Conservation (phyloP, 2,888 invertebrate species). For the Timema cristinae region DNA sequence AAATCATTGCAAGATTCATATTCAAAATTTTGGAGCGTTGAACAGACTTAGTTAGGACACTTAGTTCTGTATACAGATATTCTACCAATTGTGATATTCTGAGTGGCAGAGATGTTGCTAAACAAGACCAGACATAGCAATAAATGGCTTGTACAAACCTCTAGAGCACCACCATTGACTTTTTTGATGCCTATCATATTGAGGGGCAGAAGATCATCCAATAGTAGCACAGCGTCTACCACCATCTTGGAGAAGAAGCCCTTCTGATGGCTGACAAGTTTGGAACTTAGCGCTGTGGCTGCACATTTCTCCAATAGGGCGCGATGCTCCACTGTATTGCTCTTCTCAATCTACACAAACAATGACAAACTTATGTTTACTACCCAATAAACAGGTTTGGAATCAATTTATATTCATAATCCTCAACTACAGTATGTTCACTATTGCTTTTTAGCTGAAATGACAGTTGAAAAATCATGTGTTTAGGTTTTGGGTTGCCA, state of each 20-base stretch:
- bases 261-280: conserved; percentile 93
- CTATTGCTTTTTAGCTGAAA: too few species aligned
- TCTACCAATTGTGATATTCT: too few species aligned
- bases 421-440: too few species aligned
- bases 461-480: too few species aligned
- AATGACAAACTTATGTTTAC: not conserved
- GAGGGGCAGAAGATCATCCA: conserved; percentile 87
- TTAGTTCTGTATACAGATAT: too few species aligned
- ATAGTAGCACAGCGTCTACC: conserved; percentile 89
- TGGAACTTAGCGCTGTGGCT: conserved; percentile 93
- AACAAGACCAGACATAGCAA: too few species aligned
- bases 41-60: too few species aligned
- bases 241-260: conserved; percentile 96
- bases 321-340: conserved; percentile 57
- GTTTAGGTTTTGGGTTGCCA: too few species aligned
- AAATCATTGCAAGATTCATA: too few species aligned
- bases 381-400: not conserved
- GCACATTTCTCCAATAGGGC: conserved; percentile 83
- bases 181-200: conserved; percentile 99
- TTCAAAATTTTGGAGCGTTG: too few species aligned
- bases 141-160: conserved; percentile 39
- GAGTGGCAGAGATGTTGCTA: too few species aligned
- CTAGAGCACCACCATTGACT: conserved; percentile 59
- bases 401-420: not conserved
- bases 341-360: conserved; percentile 55